phyloP scores from a whole-genome alignment of 2,113 vertebrate species.

The Paramormyrops kingsleyae region DNA sequence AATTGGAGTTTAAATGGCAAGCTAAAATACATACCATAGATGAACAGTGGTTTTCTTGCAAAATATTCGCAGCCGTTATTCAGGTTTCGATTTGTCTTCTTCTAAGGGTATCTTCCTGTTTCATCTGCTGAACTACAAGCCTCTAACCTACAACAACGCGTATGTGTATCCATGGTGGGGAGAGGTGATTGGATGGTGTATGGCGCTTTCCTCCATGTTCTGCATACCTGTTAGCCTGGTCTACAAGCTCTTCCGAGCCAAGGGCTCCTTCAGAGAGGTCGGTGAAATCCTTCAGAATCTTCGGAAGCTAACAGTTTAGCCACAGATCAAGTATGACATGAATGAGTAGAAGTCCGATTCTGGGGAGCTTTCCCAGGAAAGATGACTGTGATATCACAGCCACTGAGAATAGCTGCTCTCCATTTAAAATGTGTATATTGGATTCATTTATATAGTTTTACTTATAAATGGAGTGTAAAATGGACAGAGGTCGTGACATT shows the following conservation, averaged over 20 bases:
- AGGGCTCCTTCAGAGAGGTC: conserved; percentile 65
- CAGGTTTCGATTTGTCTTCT: not conserved
- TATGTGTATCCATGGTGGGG: conserved; percentile 79
- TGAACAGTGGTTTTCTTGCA: not conserved
- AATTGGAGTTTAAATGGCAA: not conserved
- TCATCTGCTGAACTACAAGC: conserved; percentile 74
- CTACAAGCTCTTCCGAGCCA: conserved; percentile 66
- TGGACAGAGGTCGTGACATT: not conserved
- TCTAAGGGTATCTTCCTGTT: conserved; percentile 69
- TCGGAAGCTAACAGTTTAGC: not conserved
- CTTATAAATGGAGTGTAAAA: not conserved
- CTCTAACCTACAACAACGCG: conserved; percentile 68
- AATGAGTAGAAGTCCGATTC: not conserved
- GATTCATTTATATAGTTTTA: not conserved
- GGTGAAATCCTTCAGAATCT: conserved; percentile 8
- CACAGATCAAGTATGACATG: not conserved
- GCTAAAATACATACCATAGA: not conserved
- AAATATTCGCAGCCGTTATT: not conserved
- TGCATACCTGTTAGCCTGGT: conserved; percentile 66
- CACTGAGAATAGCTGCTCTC: not conserved
- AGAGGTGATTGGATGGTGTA: conserved; percentile 69
- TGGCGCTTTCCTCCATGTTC: conserved; percentile 73
- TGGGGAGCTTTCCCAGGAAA: not conserved
- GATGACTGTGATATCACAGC: not conserved
- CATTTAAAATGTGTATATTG: not conserved